Evolutionary conservation across 2,797 vertebrate genomes (phyloP).

Genomic region (Gastrophryne carolinensis): DNA sequence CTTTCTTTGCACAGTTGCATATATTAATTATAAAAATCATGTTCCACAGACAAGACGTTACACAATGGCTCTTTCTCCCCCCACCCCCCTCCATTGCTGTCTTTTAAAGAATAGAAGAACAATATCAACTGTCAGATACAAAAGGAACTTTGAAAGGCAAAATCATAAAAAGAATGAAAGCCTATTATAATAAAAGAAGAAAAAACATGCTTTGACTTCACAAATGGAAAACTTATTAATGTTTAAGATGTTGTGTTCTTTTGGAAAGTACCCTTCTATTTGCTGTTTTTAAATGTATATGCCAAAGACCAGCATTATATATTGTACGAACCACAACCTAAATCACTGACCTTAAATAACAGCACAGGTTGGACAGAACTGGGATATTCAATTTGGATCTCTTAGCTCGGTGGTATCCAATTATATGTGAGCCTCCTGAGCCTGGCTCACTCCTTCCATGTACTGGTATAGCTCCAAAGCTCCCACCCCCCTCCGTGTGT

Average conservation of each 20-base stretch:
- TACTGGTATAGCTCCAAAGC: too few relatives aligned
- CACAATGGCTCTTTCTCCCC: slow-evolving; percentile 67
- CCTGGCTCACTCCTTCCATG: too few relatives aligned
- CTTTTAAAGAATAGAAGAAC: slow-evolving; percentile 75
- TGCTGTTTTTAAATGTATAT: slow-evolving; percentile 65
- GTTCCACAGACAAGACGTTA: slow-evolving; percentile 68
- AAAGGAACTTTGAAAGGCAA: slow-evolving; percentile 78
- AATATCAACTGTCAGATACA: slow-evolving; percentile 78
- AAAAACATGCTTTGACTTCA: slow-evolving; percentile 74
- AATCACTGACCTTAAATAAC: neutral
- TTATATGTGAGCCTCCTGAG: too few relatives aligned
- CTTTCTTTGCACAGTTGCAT: slow-evolving; percentile 78
- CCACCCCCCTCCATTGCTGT: slow-evolving; percentile 68
- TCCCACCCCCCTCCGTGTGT: too few relatives aligned
- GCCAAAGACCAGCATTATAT: slow-evolving; percentile 56
- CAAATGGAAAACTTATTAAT: slow-evolving; percentile 73
- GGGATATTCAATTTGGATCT: too few relatives aligned
- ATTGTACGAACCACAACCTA: slow-evolving; percentile 69
- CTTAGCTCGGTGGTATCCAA: too few relatives aligned
- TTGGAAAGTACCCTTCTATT: slow-evolving; percentile 66
- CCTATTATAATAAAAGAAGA: slow-evolving; percentile 73
- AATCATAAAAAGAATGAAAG: slow-evolving; percentile 83
- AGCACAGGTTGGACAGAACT: too few relatives aligned
- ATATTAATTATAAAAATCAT: slow-evolving; percentile 84
- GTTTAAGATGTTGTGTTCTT: slow-evolving; percentile 74